Base-by-base conservation (phyloP, 2,797 vertebrate genomes). In the Macrochelys suwanniensis region DNA sequence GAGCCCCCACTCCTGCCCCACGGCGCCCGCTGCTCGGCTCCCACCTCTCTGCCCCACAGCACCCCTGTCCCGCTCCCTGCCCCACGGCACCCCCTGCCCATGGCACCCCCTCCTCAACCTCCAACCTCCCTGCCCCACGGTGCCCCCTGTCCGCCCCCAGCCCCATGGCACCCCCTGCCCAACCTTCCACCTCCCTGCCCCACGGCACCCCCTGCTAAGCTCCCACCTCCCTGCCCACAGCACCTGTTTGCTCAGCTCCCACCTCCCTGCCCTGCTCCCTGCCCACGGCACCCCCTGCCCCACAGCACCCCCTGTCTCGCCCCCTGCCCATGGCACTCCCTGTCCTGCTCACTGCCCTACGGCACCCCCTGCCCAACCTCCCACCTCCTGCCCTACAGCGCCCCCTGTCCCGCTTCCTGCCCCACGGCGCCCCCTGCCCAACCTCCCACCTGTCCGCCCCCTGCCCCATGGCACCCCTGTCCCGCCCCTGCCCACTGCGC, bases 11-110 rank as follows among this genome's bases (percentile, higher is more conserved):
- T 37, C 61, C 6, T 9, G 16, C 33, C 7, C 17, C 61, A 19
- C 2, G 2, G 16, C 16, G 16, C 33, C 16, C 15, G 2, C 61
- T n/a, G 33, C 31, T 13, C 31, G 1, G 12, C 28, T 3, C 3
- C 61, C 5, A 1, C 59, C 61, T 28, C 31, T 2, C 51, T 53
- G 51, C 17, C 51, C 51, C 51, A 53, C 19, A 1, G 51, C 7
- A 7, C 51, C 19, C 7, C 51, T 17, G 51, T 16, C 51, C 51
- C 7, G 3, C 53, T 4, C 53, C 51, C 53, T 53, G 19, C 53
- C 51, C 17, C 51, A 53, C 1, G 3, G 51, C 17, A 1, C 2
- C 51, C 51, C 3, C 51, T 7, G 17, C 17, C 7, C 51, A 7
- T 47, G 47, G 47, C 47, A 2, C 51, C 50, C 4, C 50, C 10